Conservation (phyloP, 2,797 vertebrate genomes). For the Bovichtus variegatus region DNA sequence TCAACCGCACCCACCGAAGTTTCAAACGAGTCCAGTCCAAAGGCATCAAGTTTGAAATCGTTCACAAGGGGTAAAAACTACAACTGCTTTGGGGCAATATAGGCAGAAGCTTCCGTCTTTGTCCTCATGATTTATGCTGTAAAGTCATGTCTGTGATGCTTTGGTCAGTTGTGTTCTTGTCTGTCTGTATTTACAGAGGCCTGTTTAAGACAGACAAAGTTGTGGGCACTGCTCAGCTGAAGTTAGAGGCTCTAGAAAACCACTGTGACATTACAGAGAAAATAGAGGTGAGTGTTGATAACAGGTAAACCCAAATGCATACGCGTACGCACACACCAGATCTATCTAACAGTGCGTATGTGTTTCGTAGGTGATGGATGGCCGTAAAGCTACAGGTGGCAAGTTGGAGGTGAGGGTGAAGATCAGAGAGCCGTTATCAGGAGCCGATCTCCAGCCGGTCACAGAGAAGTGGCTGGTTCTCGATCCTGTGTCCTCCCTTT, state of each 20-base stretch:
- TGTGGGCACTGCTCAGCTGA: constrained; percentile 90
- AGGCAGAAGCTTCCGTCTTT: neutral
- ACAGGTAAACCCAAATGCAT: neutral
- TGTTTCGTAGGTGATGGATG: constrained; percentile 88
- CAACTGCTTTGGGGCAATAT: neutral
- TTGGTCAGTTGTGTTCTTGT: constrained; percentile 14
- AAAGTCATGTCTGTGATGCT: neutral
- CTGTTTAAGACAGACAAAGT: constrained; percentile 91
- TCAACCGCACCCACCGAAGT: constrained; percentile 88
- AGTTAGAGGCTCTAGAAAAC: constrained; percentile 89
- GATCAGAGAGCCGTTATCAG: constrained; percentile 89
- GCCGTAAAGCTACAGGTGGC: constrained; percentile 91
- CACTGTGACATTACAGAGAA: constrained; percentile 90
- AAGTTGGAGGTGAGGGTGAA: constrained; percentile 90
- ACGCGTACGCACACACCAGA: neutral
- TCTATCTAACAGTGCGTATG: neutral
- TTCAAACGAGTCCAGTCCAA: constrained; percentile 92
- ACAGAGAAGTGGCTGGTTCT: constrained; percentile 93
- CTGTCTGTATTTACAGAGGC: constrained; percentile 77
- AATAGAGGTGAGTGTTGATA: constrained; percentile 83
- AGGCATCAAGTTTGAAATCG: constrained; percentile 92
- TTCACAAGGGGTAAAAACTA: constrained; percentile 90
- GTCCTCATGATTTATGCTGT: neutral
- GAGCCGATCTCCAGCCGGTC: constrained; percentile 86
- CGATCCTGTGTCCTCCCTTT: constrained; percentile 76